Evolutionary conservation across 2,888 invertebrate genomes (phyloP), one percentile per base, ranked within the genome.

Genomic region (Myopa tessellatipennis): DNA sequence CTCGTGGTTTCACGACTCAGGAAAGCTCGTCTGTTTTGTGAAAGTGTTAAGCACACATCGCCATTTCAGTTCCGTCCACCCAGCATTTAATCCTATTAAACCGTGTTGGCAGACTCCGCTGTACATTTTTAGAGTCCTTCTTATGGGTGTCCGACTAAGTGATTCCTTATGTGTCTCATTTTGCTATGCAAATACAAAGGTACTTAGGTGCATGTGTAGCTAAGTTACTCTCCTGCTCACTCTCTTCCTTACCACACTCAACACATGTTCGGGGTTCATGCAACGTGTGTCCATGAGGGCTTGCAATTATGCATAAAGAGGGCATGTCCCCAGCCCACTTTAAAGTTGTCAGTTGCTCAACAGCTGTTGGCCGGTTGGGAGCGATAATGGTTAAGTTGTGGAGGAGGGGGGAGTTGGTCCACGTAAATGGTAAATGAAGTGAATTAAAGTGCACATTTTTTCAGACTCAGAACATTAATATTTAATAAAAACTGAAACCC

Each of bases 121-220:
- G 52, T 34, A 73, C 12, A 16, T 36, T 10, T 26, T 26, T 18
- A 5, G 61, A 14, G 7, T 50, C 34, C 34, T 45, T 16, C 45
- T 45, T 55, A 16, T 69, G 60, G 26, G 6, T 38, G 65, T 18
- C 38, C 18, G 36, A 10, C 16, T 58, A 69, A 75, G 69, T 68
- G 63, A 75, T 75, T 76, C 34, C 70, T 75, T 72, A 50, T 67
- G 58, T 75, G 71, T 68, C 76, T 78, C 58, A 78, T 81, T 81
- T 84, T 63, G 55, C 84, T 85, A 84, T 85, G 85, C 81, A 85
- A 84, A 85, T 85, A 82, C 82, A 36, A 14, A 36, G 14, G 26
- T 61, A 65, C 36, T 34, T 36, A 12, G 36, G 4, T 65, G 38
- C 45, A 45, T 45, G 45, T 45, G 45, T 45, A 40, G 5, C 40